Percentiles rank a stretch among this genome's conserved stretches.
These are phyloP conservation scores for Adineta ricciae DNA, from an alignment of 2,888 invertebrate genomes.

Conservation along the genomic window DNA sequence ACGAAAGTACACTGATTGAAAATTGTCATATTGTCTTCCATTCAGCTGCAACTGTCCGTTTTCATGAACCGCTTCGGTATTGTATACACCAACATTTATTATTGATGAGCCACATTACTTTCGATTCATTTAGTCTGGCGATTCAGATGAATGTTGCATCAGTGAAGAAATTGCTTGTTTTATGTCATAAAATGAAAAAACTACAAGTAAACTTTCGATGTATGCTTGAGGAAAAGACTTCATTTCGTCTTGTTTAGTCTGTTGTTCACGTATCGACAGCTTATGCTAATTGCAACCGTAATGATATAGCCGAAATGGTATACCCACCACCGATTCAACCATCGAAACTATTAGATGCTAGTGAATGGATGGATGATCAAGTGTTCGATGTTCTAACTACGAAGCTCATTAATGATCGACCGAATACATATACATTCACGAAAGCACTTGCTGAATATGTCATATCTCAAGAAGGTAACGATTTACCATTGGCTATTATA, in stretches of 20 bases:
- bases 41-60: constrained; percentile 78
- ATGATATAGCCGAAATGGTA: constrained; percentile 65
- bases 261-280: constrained; percentile 77
- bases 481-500: constrained; percentile 66
- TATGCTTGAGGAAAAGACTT: too few relatives aligned
- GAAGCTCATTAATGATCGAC: constrained; percentile 59
- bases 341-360: constrained; percentile 50
- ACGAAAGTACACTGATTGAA: constrained; percentile 57
- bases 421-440: constrained; percentile 82
- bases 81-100: neutral
- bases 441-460: constrained; percentile 76
- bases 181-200: constrained; percentile 68
- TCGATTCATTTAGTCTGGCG: constrained; percentile 55
- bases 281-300: constrained; percentile 69
- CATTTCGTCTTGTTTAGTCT: constrained; percentile 47
- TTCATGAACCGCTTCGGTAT: constrained; percentile 71
- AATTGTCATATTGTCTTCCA: constrained; percentile 77
- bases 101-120: neutral
- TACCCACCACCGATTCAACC: constrained; percentile 56
- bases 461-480: constrained; percentile 63
- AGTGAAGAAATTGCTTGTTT: constrained; percentile 66
- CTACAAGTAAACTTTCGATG: constrained; percentile 52
- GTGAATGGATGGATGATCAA: constrained; percentile 54
- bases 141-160: constrained; percentile 80
- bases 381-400: constrained; percentile 51